Conservation (phyloP, 2,113 vertebrate species). For the Panthera tigris region DNA sequence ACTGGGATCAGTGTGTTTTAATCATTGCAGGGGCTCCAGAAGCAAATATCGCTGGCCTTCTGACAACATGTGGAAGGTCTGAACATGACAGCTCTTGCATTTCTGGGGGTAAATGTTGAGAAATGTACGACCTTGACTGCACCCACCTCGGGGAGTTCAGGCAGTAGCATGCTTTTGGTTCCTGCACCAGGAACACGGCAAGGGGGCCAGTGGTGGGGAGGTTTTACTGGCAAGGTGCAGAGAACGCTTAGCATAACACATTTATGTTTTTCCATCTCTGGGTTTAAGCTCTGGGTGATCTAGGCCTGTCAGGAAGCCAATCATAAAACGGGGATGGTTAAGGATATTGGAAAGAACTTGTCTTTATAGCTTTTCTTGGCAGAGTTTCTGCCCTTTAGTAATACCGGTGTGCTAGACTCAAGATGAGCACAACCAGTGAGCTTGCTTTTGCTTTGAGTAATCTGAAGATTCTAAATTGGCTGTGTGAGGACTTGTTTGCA, state of each 20-base stretch:
- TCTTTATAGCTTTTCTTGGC: conserved; percentile 52
- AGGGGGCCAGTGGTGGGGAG: background rate
- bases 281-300: background rate
- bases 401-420: background rate
- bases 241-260: background rate
- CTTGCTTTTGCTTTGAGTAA: conserved; percentile 6
- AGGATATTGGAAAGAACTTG: conserved; percentile 28
- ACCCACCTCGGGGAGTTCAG: background rate
- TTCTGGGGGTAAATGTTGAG: background rate
- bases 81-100: background rate
- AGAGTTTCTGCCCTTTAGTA: conserved; percentile 4
- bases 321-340: background rate
- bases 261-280: conserved; percentile 11
- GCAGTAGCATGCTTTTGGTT: background rate
- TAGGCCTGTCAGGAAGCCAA: conserved; percentile 21
- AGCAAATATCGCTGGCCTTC: background rate
- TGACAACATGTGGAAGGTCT: background rate
- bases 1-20: background rate
- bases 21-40: background rate
- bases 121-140: background rate
- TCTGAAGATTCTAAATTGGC: conserved; percentile 9
- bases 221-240: background rate
- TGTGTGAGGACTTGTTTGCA: conserved; percentile 63
- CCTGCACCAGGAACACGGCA: background rate
- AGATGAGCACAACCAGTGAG: background rate